A percentile compares a stretch with the other conserved stretches of the same genome.
phyloP scores from a whole-genome alignment of 2,113 vertebrate species.

The Corvus cornix region DNA sequence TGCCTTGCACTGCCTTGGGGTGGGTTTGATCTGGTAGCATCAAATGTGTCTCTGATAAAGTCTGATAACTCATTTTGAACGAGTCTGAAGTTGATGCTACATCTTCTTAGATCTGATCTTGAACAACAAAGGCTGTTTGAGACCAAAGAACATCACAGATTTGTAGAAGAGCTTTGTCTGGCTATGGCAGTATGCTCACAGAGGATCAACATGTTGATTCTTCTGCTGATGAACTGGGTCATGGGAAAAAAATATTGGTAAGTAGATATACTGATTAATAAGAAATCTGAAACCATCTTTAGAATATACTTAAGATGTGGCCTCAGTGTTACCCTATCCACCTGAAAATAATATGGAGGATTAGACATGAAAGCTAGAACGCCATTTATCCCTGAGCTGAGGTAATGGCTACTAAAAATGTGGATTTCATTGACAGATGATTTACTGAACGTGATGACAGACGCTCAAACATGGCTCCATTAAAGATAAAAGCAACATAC shows the following conservation, averaged over 20 bases:
- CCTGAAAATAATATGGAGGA: constrained; percentile 47
- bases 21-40: background rate
- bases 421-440: constrained; percentile 52
- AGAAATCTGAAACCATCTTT: constrained; percentile 33
- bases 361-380: constrained; percentile 53
- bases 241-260: background rate
- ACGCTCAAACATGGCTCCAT: background rate
- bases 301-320: constrained; percentile 22
- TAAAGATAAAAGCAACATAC: constrained; percentile 50
- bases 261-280: constrained; percentile 27
- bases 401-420: constrained; percentile 50
- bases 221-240: background rate
- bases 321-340: constrained; percentile 9
- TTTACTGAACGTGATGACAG: constrained; percentile 52
- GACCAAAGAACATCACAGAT: background rate
- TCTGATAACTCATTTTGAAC: background rate
- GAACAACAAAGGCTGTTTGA: background rate
- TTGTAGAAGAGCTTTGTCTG: background rate
- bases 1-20: background rate
- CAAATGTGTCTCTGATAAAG: background rate
- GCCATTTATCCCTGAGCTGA: constrained; percentile 48
- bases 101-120: background rate
- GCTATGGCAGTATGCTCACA: background rate
- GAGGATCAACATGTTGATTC: background rate
- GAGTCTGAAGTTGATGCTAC: background rate